Evolutionary conservation across 2,113 vertebrate genomes (phyloP), one percentile per base, ranked within the genome.

Genomic region (Gymnobelideus leadbeateri): DNA sequence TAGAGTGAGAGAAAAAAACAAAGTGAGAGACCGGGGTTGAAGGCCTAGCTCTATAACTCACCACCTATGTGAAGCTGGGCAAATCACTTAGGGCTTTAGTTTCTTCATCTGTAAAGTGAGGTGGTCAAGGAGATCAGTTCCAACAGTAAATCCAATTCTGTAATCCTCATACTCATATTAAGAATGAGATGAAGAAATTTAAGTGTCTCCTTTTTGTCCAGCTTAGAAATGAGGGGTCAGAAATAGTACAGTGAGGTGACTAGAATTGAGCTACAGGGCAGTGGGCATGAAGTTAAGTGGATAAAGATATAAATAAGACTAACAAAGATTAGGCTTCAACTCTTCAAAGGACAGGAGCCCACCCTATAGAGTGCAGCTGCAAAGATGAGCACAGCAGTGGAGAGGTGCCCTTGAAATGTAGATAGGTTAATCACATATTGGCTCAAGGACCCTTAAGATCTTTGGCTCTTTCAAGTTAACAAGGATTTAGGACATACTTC

Each of bases 391-490:
- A 91, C 43, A 54, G 0, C n/a, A 89, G 2, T 6, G 92, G 23
- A 89, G 3, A 37, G 84, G 93, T n/a, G 2, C 37, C 68, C 89
- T 92, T 19, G 19, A 26, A 84, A 10, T 26, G 10, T 3, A 47
- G 51, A 21, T 51, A 90, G 51, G 61, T 89, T 10, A 89, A 95
- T 25, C 95, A 61, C 0, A 96, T 26, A 91, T 93, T 92, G 9
- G 3, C 25, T 54, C 43, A 90, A 31, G 43, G 26, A 8, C 53
- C 37, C 92, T 92, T 92, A 53, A 51, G 90, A 37, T 92, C 4
- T 91, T 1, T 12, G 46, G 93, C 0, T 3, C 26, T 94, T 94
- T 54, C 50, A 91, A 77, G 92, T 46, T 12, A 47, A 95, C 16
- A 91, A 49, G 92, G 90, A 92, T 46, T 68, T 89, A 51, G 7